phyloP scores from a whole-genome alignment of 2,113 vertebrate genomes.

The Ornithorhynchus anatinus region DNA sequence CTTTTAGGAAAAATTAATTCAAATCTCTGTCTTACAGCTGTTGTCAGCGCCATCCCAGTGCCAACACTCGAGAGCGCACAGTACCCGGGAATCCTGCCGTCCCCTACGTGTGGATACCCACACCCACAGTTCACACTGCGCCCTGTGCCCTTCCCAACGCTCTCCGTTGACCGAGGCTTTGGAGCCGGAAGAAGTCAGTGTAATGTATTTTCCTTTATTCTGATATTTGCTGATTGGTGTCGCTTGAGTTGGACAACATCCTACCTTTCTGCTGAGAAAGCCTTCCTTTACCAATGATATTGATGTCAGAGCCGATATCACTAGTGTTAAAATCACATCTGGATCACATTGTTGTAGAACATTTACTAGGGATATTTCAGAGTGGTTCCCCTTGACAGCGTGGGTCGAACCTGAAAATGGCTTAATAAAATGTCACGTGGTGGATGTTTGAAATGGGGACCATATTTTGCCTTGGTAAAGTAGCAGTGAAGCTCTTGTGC shows the following conservation, averaged over 20 bases:
- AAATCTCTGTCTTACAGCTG: conserved; percentile 72
- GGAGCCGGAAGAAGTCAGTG: conserved; percentile 75
- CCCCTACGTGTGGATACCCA: conserved; percentile 87
- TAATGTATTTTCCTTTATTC: conserved; percentile 5
- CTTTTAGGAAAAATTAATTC: not conserved
- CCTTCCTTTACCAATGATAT: not conserved
- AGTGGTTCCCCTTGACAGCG: not conserved
- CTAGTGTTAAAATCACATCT: not conserved
- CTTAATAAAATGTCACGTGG: not conserved
- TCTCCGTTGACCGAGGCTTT: conserved; percentile 86
- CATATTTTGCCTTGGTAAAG: not conserved
- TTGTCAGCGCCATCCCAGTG: conserved; percentile 93
- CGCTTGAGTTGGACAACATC: not conserved
- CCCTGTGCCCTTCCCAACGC: conserved; percentile 88
- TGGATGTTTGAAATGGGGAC: not conserved
- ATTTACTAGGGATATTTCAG: not conserved
- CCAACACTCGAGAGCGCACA: conserved; percentile 90
- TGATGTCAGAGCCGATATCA: not conserved
- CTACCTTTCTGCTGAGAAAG: not conserved
- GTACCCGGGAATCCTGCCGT: conserved; percentile 90
- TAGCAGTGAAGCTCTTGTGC: not conserved
- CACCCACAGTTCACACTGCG: conserved; percentile 89
- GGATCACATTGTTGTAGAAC: not conserved
- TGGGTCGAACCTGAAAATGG: not conserved
- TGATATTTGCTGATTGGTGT: not conserved